Evolutionary conservation across 35 echinoderm and acorn worm genomes (phyloP).

Genomic region (Ptychodera flava): DNA sequence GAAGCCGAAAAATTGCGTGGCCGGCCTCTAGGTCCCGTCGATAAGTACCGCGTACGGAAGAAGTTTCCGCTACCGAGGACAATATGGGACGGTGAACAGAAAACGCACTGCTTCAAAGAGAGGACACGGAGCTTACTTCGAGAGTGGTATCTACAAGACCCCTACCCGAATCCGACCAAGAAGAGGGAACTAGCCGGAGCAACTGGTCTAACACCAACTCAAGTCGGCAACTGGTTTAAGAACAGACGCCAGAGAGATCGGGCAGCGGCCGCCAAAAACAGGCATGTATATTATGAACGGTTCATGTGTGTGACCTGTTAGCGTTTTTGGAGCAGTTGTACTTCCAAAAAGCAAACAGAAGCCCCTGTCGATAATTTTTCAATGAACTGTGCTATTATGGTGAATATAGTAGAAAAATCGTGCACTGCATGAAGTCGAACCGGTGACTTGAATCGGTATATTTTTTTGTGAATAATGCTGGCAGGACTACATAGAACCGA

Average conservation of each 20-base stretch:
- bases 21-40: slow-evolving; percentile 88
- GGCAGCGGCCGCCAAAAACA: slow-evolving; percentile 98
- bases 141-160: slow-evolving; percentile 98
- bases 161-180: slow-evolving; percentile 98
- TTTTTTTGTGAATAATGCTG: too few relatives aligned
- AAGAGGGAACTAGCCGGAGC: slow-evolving; percentile 97
- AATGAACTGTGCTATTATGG: too few relatives aligned
- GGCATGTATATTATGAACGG: slow-evolving; percentile 33
- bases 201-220: slow-evolving; percentile 96
- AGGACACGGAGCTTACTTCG: slow-evolving; percentile 88
- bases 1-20: slow-evolving; percentile 95
- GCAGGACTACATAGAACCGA: too few relatives aligned
- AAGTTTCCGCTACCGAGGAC: slow-evolving; percentile 98
- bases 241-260: slow-evolving; percentile 87
- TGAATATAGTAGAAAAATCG: too few relatives aligned
- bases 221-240: slow-evolving; percentile 99
- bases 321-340: too few relatives aligned
- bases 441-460: too few relatives aligned
- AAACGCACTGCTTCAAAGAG: slow-evolving; percentile 99
- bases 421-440: too few relatives aligned
- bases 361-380: too few relatives aligned
- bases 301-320: too few relatives aligned
- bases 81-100: slow-evolving; percentile 99
- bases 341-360: too few relatives aligned
- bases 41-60: slow-evolving; percentile 99